A percentile compares a stretch with the other conserved stretches of the same genome.
Evolutionary conservation across 2,797 vertebrate genomes (phyloP).

Genomic region (Sphenodon punctatus): DNA sequence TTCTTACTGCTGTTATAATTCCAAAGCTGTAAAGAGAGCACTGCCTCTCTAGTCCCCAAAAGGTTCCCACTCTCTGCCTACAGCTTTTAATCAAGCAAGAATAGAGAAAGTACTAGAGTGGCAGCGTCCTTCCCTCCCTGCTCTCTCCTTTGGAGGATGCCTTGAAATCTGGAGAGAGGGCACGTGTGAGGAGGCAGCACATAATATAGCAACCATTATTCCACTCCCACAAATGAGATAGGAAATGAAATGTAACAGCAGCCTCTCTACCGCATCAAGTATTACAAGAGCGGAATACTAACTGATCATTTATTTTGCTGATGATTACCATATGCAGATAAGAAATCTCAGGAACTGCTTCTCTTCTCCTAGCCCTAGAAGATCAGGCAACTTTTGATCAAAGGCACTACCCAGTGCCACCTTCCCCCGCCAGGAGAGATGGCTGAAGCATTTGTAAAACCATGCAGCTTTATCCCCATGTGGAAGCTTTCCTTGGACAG

Average conservation of each 20-base stretch:
- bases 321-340: slow-evolving; percentile 51
- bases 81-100: background rate
- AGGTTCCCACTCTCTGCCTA: background rate
- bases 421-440: too few relatives aligned
- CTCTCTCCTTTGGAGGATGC: background rate
- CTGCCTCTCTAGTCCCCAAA: accelerated
- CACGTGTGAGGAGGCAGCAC: slow-evolving; percentile 7
- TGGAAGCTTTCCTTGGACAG: too few relatives aligned
- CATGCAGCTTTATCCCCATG: too few relatives aligned
- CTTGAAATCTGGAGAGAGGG: slow-evolving; percentile 8
- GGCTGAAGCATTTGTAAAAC: too few relatives aligned
- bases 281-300: slow-evolving; percentile 60
- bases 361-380: background rate
- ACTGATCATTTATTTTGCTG: slow-evolving; percentile 53
- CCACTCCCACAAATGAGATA: slow-evolving; percentile 39
- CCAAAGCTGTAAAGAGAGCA: background rate
- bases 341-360: slow-evolving; percentile 9
- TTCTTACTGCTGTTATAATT: background rate
- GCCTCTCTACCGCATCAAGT: slow-evolving; percentile 42
- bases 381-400: background rate
- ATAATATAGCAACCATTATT: slow-evolving; percentile 19
- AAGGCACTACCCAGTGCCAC: background rate
- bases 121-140: background rate
- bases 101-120: too few relatives aligned
- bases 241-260: slow-evolving; percentile 49